A percentile compares a stretch with the other conserved stretches of the same genome.
phyloP scores from a whole-genome alignment of 2,113 vertebrate species.

The Myiopsitta monachus region DNA sequence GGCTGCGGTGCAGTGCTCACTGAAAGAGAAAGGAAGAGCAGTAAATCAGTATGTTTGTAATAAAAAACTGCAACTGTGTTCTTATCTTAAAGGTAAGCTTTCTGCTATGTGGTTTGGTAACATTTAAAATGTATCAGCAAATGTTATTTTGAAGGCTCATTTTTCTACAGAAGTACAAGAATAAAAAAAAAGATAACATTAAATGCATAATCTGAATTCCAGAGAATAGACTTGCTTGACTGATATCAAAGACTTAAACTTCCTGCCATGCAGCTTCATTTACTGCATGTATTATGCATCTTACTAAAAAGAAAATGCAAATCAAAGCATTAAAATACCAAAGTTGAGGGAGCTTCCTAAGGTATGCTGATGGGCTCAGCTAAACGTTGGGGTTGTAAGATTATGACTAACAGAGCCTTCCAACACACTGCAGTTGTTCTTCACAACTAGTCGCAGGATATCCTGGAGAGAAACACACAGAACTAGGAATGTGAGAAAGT shows the following conservation, averaged over 20 bases:
- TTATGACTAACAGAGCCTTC: background rate
- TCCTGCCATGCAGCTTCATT: background rate
- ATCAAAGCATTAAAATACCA: background rate
- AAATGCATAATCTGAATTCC: background rate
- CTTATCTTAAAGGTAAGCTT: background rate
- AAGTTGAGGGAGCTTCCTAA: background rate
- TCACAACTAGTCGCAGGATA: background rate
- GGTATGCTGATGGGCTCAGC: background rate
- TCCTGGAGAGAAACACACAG: background rate
- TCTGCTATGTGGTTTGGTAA: background rate
- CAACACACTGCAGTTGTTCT: background rate
- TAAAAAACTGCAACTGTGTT: background rate
- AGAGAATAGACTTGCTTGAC: background rate
- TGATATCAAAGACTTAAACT: background rate
- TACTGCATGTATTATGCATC: background rate
- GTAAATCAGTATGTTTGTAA: background rate
- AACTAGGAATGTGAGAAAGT: background rate
- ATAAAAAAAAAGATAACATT: background rate
- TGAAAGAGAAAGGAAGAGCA: conserved; percentile 71
- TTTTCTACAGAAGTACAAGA: background rate
- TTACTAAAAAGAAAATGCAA: conserved; percentile 13
- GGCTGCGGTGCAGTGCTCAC: conserved; percentile 95
- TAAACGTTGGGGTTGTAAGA: background rate
- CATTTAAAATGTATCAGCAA: background rate
- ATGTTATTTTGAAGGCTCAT: background rate